These are phyloP conservation scores for Cerastis rubricosa DNA, from an alignment of 2,888 invertebrate genomes.

Conservation along the genomic window DNA sequence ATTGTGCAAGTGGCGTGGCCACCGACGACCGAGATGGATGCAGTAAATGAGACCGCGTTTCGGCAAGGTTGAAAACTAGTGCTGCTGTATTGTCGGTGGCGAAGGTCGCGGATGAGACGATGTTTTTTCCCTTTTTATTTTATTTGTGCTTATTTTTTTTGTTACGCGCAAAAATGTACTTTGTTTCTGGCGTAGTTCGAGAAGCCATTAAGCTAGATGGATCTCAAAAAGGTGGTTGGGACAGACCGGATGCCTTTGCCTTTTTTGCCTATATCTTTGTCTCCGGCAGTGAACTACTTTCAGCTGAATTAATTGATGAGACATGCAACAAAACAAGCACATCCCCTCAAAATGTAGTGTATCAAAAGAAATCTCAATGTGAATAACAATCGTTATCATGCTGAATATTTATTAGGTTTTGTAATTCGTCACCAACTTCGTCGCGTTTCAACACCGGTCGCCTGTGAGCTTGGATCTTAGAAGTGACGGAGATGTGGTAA, in stretches of 20 bases:
- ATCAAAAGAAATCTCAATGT: constrained; percentile 62
- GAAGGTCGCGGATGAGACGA: background rate
- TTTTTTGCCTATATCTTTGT: too few relatives aligned
- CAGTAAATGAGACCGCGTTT: background rate
- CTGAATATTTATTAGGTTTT: constrained; percentile 69
- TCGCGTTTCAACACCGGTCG: constrained; percentile 74
- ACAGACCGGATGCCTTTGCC: background rate
- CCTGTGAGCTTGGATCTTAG: constrained; percentile 17
- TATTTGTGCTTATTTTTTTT: background rate
- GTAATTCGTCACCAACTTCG: constrained; percentile 76
- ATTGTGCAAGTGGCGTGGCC: background rate
- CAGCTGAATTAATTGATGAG: background rate
- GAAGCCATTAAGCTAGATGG: background rate
- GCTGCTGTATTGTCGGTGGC: background rate
- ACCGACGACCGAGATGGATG: background rate
- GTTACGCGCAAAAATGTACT: background rate
- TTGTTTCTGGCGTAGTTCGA: background rate
- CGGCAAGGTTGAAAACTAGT: background rate
- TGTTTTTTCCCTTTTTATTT: background rate
- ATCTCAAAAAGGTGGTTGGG: background rate
- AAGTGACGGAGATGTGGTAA: constrained; percentile 25
- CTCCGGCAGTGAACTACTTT: background rate
- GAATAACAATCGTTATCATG: constrained; percentile 66
- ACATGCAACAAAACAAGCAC: constrained; percentile 14
- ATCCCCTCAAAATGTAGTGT: constrained; percentile 29